Percentiles rank a stretch among this genome's conserved stretches.
Evolutionary conservation across 1,140 invertebrate genomes (phyloP).

Genomic region (Danaus melanippus): DNA sequence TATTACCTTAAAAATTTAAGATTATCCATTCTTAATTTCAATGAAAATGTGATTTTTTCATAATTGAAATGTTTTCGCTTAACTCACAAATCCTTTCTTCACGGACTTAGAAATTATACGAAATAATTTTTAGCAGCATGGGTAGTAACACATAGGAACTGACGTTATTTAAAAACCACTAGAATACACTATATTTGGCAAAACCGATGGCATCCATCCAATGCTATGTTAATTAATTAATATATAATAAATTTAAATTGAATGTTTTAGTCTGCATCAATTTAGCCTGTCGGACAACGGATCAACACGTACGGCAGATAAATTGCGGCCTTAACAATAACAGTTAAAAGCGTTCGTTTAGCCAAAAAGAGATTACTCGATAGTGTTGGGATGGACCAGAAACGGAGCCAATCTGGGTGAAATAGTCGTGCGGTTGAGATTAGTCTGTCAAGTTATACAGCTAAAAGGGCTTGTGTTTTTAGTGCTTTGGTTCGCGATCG

Average conservation of each 20-base stretch:
- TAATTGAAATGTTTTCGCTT: too few species aligned
- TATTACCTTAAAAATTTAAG: too few species aligned
- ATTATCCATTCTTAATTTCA: too few species aligned
- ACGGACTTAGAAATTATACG: too few species aligned
- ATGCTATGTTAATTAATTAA: conserved; percentile 32
- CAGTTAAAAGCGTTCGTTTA: conserved; percentile 48
- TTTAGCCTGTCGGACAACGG: conserved; percentile 15
- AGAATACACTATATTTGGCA: conserved; percentile 17
- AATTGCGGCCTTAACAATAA: conserved; percentile 42
- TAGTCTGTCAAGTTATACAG: conserved; percentile 56
- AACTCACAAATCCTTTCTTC: too few species aligned
- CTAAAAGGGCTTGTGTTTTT: conserved; percentile 58
- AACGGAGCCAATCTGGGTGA: conserved; percentile 56
- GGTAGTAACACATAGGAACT: too few species aligned
- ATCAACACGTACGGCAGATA: conserved; percentile 8
- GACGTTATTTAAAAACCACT: conserved; percentile 6
- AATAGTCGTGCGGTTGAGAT: conserved; percentile 33
- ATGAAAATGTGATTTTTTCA: too few species aligned
- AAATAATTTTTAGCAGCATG: too few species aligned
- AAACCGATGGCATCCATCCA: conserved; percentile 36
- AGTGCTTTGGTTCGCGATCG: conserved; percentile 42
- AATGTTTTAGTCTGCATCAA: conserved; percentile 13
- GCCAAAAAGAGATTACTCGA: conserved; percentile 32
- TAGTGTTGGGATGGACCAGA: conserved; percentile 30
- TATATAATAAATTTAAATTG: conserved; percentile 36